A percentile compares a stretch with the other conserved stretches of the same genome.
These are phyloP conservation scores for Drosophila bipectinata DNA, from an alignment of 1,140 invertebrate species.

Conservation along the genomic window DNA sequence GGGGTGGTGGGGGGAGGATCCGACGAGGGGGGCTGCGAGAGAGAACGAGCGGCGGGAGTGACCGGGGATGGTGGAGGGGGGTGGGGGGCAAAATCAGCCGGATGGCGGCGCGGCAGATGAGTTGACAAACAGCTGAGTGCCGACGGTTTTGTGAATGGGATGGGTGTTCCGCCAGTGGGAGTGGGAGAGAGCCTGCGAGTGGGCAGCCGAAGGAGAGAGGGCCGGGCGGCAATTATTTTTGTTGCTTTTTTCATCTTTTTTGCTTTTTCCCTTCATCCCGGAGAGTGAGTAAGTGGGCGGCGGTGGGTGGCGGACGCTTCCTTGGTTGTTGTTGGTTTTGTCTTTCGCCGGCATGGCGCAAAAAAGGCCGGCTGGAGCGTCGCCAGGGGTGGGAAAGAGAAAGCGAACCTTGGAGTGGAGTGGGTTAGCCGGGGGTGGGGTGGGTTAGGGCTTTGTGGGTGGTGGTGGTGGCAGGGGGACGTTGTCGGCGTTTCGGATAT, in stretches of 20 bases:
- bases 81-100: constrained; percentile 50
- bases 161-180: constrained; percentile 34
- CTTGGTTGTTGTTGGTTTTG: constrained; percentile 60
- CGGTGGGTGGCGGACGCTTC: constrained; percentile 13
- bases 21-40: constrained; percentile 7
- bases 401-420: constrained; percentile 4
- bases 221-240: constrained; percentile 71
- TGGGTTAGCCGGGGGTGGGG: background rate
- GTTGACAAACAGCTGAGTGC: constrained; percentile 82
- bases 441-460: background rate
- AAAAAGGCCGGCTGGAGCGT: constrained; percentile 72
- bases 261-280: constrained; percentile 53
- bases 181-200: constrained; percentile 9
- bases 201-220: constrained; percentile 4
- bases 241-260: constrained; percentile 67
- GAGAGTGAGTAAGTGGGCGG: constrained; percentile 16
- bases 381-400: constrained; percentile 37
- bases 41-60: background rate
- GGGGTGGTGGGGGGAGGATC: constrained; percentile 2
- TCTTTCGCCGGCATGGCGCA: constrained; percentile 77
- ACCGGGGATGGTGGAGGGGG: constrained; percentile 9
- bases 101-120: constrained; percentile 78
- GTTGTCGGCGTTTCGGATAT: constrained; percentile 83
- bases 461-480: constrained; percentile 5
- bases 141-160: constrained; percentile 77